Evolutionary conservation across 37 sponge, comb jelly and placozoan species (phyloP).

Genomic region (Aplysina aerophoba): DNA sequence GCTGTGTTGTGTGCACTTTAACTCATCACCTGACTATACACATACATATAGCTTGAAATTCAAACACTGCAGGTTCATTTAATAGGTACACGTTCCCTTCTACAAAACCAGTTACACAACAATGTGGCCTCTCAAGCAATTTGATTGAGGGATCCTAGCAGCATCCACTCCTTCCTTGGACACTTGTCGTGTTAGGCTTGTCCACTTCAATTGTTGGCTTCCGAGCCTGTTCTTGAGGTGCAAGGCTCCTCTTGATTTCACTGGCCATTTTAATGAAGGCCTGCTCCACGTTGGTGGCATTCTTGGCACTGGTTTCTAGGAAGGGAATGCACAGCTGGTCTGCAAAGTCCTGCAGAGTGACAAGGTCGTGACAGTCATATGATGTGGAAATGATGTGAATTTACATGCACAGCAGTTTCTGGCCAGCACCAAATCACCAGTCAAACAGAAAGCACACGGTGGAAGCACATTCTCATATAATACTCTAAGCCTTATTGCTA

Average conservation of each 20-base stretch:
- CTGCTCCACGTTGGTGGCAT: slow-evolving; percentile 96
- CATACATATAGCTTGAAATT: no score
- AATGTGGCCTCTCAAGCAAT: no score
- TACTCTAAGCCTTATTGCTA: no score
- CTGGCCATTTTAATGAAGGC: slow-evolving; percentile 98
- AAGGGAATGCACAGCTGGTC: slow-evolving; percentile 93
- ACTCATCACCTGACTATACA: no score
- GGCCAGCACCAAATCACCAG: no score
- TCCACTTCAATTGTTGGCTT: neutral
- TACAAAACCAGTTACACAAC: no score
- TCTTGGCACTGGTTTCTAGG: slow-evolving; percentile 97
- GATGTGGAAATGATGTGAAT: neutral
- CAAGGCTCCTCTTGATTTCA: slow-evolving; percentile 82
- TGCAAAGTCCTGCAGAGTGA: slow-evolving; percentile 85
- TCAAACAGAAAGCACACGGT: no score
- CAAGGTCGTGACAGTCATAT: neutral
- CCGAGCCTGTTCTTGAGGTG: slow-evolving; percentile 13
- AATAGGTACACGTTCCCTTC: no score
- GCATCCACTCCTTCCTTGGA: slow-evolving; percentile 9
- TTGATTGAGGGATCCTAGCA: neutral
- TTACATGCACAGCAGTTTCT: neutral
- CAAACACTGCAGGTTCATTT: no score
- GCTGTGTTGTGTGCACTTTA: no score
- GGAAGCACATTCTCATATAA: no score
- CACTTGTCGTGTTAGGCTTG: slow-evolving; percentile 4